Evolutionary conservation across 2,797 vertebrate genomes (phyloP).

Genomic region (Microctenopoma steveboyesi): DNA sequence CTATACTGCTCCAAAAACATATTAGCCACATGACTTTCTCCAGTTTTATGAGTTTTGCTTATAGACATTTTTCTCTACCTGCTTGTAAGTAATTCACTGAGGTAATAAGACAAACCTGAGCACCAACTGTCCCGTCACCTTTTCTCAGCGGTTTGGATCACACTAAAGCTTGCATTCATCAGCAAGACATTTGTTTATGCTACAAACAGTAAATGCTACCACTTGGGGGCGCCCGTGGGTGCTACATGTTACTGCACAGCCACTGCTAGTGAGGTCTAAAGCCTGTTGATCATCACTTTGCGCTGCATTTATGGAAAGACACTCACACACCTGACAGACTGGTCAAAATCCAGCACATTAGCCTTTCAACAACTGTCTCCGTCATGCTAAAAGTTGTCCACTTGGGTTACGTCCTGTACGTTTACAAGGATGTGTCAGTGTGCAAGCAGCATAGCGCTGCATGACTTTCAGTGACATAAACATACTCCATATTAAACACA

Average conservation of each 20-base stretch:
- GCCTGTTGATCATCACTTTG: background rate
- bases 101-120: background rate
- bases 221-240: conserved; percentile 46
- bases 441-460: background rate
- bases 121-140: too few species aligned
- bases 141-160: background rate
- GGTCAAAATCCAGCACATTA: too few species aligned
- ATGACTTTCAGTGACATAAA: conserved; percentile 11
- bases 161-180: background rate
- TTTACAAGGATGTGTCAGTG: background rate
- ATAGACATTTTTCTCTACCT: background rate
- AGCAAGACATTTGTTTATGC: too few species aligned
- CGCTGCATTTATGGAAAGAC: background rate
- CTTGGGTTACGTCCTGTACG: background rate
- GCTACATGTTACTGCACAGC: background rate
- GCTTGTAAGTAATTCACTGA: background rate
- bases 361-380: background rate
- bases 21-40: too few species aligned
- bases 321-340: background rate
- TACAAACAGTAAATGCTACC: conserved; percentile 22
- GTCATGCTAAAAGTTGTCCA: background rate
- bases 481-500: conserved; percentile 17
- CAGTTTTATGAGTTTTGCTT: background rate
- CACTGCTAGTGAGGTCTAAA: background rate
- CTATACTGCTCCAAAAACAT: too few species aligned